These are phyloP conservation scores for Panagrolaimus sp. DNA, from an alignment of 1,140 invertebrate genomes.

Conservation along the genomic window DNA sequence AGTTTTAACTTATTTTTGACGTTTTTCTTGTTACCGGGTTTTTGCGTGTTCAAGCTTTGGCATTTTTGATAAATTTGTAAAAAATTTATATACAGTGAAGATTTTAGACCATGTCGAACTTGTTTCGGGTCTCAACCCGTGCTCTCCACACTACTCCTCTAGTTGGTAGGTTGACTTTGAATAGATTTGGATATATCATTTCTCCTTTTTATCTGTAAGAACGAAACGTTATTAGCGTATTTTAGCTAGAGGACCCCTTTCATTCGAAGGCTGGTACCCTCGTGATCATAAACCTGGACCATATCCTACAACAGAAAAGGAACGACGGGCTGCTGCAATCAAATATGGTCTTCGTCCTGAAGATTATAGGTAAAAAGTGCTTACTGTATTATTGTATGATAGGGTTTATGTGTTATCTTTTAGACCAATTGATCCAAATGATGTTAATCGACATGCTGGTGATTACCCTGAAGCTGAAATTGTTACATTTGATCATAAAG, in stretches of 20 bases:
- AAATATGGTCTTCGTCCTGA: conserved; percentile 33
- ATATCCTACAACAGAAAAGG: conserved; percentile 53
- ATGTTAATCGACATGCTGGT: conserved; percentile 37
- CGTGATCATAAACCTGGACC: conserved; percentile 54
- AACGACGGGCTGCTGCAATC: conserved; percentile 54
- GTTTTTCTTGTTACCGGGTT: too few relatives aligned
- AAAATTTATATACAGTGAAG: too few relatives aligned
- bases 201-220: not conserved
- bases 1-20: too few relatives aligned
- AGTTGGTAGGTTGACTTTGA: conserved; percentile 9
- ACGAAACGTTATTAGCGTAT: not conserved
- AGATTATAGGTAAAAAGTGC: conserved; percentile 16
- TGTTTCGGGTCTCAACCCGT: conserved; percentile 16
- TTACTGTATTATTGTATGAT: not conserved
- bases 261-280: conserved; percentile 50
- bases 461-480: conserved; percentile 57
- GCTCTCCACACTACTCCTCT: conserved; percentile 9
- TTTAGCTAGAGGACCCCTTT: conserved; percentile 47
- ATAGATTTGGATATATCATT: conserved; percentile 14
- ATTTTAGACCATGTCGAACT: conserved; percentile 6
- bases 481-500: conserved; percentile 51
- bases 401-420: conserved; percentile 19
- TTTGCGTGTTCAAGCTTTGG: too few relatives aligned
- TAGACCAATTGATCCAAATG: conserved; percentile 35
- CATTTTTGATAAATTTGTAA: too few relatives aligned